These are phyloP conservation scores for Cryptomyrus ogoouensis DNA, from an alignment of 2,113 vertebrate species.

Conservation along the genomic window DNA sequence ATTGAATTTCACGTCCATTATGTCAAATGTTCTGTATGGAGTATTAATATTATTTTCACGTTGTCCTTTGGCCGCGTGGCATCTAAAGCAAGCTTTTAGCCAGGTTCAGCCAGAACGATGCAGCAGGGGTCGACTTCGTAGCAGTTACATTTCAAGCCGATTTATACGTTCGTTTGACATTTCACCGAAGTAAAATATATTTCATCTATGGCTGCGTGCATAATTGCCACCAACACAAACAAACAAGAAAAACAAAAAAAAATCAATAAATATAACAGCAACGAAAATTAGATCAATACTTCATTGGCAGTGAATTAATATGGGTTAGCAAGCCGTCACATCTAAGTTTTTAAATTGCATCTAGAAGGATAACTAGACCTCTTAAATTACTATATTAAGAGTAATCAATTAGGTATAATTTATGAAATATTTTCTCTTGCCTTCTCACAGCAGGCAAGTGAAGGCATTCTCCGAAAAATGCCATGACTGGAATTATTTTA, in stretches of 20 bases:
- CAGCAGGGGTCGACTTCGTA: not conserved
- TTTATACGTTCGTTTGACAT: not conserved
- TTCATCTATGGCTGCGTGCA: not conserved
- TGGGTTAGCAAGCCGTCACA: not conserved
- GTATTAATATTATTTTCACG: not conserved
- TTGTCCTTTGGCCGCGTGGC: not conserved
- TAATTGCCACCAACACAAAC: not conserved
- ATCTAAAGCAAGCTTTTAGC: not conserved
- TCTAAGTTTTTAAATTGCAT: not conserved
- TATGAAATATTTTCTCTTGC: not conserved
- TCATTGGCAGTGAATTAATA: not conserved
- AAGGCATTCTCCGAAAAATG: not conserved
- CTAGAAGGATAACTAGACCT: not conserved
- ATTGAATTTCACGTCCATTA: not conserved
- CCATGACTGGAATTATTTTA: conserved; percentile 5
- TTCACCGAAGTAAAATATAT: not conserved
- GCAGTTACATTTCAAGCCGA: not conserved
- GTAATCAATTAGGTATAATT: not conserved
- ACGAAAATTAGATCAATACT: not conserved
- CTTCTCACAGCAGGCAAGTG: not conserved
- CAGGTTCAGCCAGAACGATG: not conserved
- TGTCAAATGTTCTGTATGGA: not conserved
- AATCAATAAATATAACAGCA: not conserved
- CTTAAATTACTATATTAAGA: not conserved
- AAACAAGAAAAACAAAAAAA: not conserved